These are phyloP conservation scores for Colaptes auratus DNA, from an alignment of 2,113 vertebrate genomes.

Conservation along the genomic window DNA sequence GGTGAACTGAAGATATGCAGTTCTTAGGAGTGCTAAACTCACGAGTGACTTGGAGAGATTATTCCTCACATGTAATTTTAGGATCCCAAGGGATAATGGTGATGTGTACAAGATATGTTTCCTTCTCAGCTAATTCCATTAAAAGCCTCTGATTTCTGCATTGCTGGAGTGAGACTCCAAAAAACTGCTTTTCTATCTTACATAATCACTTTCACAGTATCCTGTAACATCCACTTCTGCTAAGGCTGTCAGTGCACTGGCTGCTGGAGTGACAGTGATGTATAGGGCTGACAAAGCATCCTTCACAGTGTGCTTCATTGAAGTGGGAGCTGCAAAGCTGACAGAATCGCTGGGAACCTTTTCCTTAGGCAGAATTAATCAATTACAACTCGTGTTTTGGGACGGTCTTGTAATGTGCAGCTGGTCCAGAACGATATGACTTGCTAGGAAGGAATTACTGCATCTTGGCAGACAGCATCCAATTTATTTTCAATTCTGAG, in stretches of 20 bases:
- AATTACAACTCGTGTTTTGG: constrained; percentile 26
- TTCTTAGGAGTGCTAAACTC: constrained; percentile 61
- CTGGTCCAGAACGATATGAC: constrained; percentile 9
- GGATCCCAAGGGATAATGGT: constrained; percentile 39
- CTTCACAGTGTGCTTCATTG: constrained; percentile 30
- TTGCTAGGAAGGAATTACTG: background rate
- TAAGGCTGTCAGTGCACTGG: constrained; percentile 29
- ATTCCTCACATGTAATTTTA: constrained; percentile 60
- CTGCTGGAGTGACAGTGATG: constrained; percentile 53
- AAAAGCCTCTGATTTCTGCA: constrained; percentile 50
- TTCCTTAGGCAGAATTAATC: constrained; percentile 58
- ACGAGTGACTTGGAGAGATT: constrained; percentile 62
- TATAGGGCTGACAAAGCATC: constrained; percentile 48
- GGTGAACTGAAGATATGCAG: background rate
- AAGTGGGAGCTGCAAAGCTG: constrained; percentile 37
- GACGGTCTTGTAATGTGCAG: background rate
- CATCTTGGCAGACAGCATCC: constrained; percentile 12
- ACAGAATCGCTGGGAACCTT: constrained; percentile 34
- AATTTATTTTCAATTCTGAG: constrained; percentile 38
- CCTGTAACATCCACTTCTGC: constrained; percentile 55
- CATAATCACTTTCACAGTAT: constrained; percentile 47
- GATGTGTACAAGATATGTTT: constrained; percentile 34
- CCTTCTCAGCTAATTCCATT: constrained; percentile 42
- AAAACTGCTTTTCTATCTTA: constrained; percentile 50
- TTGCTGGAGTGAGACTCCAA: constrained; percentile 14